Conservation (phyloP, 2,113 vertebrate species). For the Sus scrofa region T2T-Sscrofa CM000812.6:31549001-31549500, state of each 20-base stretch:
- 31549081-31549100: neutral
- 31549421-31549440: constrained; percentile 74
- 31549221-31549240: neutral
- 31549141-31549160: neutral
- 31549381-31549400: constrained; percentile 10
- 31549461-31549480: constrained; percentile 70
- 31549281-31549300: constrained; percentile 21
- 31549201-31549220: neutral
- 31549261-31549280: neutral
- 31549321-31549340: constrained; percentile 30
- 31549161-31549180: neutral
- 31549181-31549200: neutral
- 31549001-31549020: neutral
- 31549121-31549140: neutral
- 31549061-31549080: neutral
- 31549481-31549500: constrained; percentile 59
- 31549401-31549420: constrained; percentile 74
- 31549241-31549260: neutral
- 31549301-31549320: constrained; percentile 53
- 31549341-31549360: constrained; percentile 56
- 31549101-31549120: neutral
- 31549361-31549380: constrained; percentile 54
- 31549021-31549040: constrained; percentile 6
- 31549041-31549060: neutral
- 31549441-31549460: constrained; percentile 66